phyloP scores from a whole-genome alignment of 2,888 invertebrate genomes.

The Onthophagus sagittarius region DNA sequence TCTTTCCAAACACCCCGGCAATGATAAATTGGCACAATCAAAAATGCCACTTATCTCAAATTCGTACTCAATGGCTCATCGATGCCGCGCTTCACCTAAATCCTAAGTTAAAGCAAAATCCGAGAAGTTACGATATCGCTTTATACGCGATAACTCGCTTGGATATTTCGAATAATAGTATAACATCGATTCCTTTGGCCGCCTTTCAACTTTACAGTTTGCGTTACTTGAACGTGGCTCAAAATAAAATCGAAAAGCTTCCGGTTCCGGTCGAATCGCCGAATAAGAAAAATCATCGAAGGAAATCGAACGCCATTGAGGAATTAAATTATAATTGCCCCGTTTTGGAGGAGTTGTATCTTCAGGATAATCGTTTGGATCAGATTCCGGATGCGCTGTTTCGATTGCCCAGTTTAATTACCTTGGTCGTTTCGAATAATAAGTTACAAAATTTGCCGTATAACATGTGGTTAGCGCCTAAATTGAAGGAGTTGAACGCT shows the following conservation, averaged over 20 bases:
- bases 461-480: conserved; percentile 81
- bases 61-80: conserved; percentile 78
- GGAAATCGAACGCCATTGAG: conserved; percentile 35
- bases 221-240: conserved; percentile 78
- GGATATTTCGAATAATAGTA: conserved; percentile 87
- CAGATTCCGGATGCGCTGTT: conserved; percentile 79
- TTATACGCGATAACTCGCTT: conserved; percentile 90
- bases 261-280: conserved; percentile 52
- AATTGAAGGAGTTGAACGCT: conserved; percentile 81
- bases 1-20: conserved; percentile 80
- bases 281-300: conserved; percentile 36
- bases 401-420: conserved; percentile 69
- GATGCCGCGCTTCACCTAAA: conserved; percentile 83
- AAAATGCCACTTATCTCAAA: conserved; percentile 63
- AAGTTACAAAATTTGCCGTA: conserved; percentile 79
- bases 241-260: conserved; percentile 80
- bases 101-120: conserved; percentile 70
- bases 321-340: conserved; percentile 63
- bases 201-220: conserved; percentile 82
- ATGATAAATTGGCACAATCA: conserved; percentile 92
- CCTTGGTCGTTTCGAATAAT: conserved; percentile 92
- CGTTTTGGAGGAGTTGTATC: conserved; percentile 81
- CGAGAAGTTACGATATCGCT: conserved; percentile 62
- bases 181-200: conserved; percentile 73
- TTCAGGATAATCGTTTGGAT: conserved; percentile 89